Evolutionary conservation across 2,113 vertebrate genomes (phyloP).

Genomic region (Urocynchramus pylzowi): DNA sequence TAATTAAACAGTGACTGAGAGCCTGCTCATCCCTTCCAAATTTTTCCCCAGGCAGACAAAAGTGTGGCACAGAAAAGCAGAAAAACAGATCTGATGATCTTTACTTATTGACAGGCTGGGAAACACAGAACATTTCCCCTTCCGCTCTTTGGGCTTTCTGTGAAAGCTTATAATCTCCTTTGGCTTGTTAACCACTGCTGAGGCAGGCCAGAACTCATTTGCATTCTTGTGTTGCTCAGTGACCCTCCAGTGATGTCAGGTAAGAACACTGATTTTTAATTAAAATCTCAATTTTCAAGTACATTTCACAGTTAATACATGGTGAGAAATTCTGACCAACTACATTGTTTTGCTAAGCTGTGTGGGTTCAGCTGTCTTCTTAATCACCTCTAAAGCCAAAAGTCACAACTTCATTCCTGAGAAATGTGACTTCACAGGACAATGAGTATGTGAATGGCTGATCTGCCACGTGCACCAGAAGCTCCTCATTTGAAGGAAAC

Average conservation of each 20-base stretch:
- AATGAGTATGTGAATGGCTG: neutral
- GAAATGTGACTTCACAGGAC: neutral
- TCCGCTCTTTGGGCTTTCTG: neutral
- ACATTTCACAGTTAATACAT: slow-evolving; percentile 49
- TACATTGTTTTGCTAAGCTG: slow-evolving; percentile 21
- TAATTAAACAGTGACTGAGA: slow-evolving; percentile 12
- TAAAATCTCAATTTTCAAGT: slow-evolving; percentile 65
- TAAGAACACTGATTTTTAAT: slow-evolving; percentile 41
- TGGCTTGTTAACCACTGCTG: neutral
- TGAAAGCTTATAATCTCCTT: neutral
- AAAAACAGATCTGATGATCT: neutral
- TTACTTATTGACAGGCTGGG: neutral
- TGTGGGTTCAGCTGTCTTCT: neutral
- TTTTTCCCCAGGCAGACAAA: neutral
- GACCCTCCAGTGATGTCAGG: neutral
- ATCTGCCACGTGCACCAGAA: neutral
- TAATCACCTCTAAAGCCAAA: slow-evolving; percentile 36
- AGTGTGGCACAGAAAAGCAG: neutral
- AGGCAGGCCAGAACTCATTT: slow-evolving; percentile 1
- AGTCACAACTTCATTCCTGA: neutral
- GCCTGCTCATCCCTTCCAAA: neutral
- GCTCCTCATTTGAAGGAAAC: neutral
- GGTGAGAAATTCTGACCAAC: slow-evolving; percentile 27
- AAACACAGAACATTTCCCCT: neutral
- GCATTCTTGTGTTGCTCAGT: neutral